Conservation (phyloP, 1,140 invertebrate species). For the Aphaenogaster ashmeadi region DNA sequence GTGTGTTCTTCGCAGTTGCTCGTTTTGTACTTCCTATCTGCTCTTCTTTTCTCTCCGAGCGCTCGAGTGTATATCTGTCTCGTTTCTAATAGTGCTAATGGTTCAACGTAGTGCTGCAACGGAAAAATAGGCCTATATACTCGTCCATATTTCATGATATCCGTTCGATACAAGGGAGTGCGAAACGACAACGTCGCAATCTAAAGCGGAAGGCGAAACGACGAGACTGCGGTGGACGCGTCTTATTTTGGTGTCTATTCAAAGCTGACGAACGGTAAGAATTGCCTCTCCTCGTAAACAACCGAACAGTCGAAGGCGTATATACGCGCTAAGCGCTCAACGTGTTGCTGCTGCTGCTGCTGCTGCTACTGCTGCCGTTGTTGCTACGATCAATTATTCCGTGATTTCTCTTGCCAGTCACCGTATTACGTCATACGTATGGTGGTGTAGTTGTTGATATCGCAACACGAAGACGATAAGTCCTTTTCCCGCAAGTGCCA, state of each 20-base stretch:
- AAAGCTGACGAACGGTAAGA: neutral
- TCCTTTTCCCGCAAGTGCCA: neutral
- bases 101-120: neutral
- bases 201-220: neutral
- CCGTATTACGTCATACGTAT: slow-evolving; percentile 25
- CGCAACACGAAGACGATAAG: neutral
- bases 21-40: neutral
- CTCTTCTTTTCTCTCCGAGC: neutral
- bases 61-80: neutral
- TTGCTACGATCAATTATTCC: neutral
- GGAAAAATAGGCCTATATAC: neutral
- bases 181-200: neutral
- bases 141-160: slow-evolving; percentile 1
- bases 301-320: neutral
- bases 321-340: neutral
- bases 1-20: neutral
- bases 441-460: slow-evolving; percentile 7
- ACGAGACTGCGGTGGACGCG: neutral
- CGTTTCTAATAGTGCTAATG: neutral
- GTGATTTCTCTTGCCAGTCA: slow-evolving; percentile 8
- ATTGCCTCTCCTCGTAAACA: neutral
- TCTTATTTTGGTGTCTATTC: neutral
- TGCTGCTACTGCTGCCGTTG: neutral
- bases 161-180: neutral
- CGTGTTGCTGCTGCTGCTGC: neutral